Base-by-base conservation (phyloP, 2,888 invertebrate genomes). In the Aporophyla nigra region DNA sequence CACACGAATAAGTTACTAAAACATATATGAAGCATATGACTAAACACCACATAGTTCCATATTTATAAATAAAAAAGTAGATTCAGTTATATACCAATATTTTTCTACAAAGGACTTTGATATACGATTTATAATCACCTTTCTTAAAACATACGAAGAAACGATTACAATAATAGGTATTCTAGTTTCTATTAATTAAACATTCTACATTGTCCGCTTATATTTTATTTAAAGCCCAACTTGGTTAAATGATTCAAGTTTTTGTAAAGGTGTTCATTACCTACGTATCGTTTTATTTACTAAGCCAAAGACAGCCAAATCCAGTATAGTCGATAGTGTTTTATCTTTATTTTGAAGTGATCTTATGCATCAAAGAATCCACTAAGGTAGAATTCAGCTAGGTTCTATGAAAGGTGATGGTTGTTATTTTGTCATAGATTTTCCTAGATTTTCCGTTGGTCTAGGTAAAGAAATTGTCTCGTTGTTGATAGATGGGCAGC, bases 401-500 rank as follows among this genome's bases (percentile, higher is more conserved):
- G 19, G 16, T 74, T 74, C 33, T 59, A 59, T 49, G 21, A 53
- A 46, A 59, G n/a, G 19, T 71, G 16, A 54, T 65, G 4, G 1
- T 59, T 61, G 2, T 24, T 27, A 33, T 71, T 63, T n/a, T 51
- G 46, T 56, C 24, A 27, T 54, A 12, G 9, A 16, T 14, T 58
- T 24, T 51, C 19, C 62, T 21, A 49, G 14, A 5, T 51, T 61
- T 67, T 53, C 54, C 61, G 19, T 40, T 46, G 14, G 19, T 87
- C 95, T 96, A 97, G 80, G 97, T 97, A 93, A 98, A 98, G 96
- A 97, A 98, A 94, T 98, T 98, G 92, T 98, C 98, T 92, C 98
- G 97, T 94, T 98, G 98, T 94, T 99, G 98, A 92, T 98, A 98
- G 84, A 98, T 97, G 72, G 98, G 98, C 92, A 98, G 97, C 92